Conservation (phyloP, 1,140 invertebrate species). For the Papilio helenus region DNA sequence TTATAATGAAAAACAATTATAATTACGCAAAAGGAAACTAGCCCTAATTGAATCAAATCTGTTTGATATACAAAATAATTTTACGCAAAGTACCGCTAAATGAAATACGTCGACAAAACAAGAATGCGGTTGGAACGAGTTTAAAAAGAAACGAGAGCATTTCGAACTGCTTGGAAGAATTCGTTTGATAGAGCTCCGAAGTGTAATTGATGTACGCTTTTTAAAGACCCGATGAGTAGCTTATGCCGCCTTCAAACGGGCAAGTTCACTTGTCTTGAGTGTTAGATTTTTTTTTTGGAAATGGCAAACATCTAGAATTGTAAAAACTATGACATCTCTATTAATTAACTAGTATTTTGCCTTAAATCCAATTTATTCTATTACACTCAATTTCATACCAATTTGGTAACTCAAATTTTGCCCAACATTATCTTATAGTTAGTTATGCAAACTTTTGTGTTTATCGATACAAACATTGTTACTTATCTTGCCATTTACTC, state of each 20-base stretch:
- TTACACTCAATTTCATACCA: neutral
- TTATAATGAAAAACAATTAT: neutral
- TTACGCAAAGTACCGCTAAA: slow-evolving; percentile 36
- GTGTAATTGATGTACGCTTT: slow-evolving; percentile 27
- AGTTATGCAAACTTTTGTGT: neutral
- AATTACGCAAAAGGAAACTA: slow-evolving; percentile 24
- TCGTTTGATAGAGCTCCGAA: slow-evolving; percentile 13
- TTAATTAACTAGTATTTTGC: neutral
- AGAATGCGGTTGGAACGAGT: slow-evolving; percentile 35
- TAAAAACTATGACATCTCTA: too few relatives aligned
- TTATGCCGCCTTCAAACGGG: neutral
- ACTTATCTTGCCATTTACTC: neutral
- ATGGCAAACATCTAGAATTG: too few relatives aligned
- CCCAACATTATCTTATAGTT: neutral
- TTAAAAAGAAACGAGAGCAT: slow-evolving; percentile 24
- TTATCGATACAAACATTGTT: neutral
- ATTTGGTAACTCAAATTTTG: neutral
- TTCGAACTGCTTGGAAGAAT: slow-evolving; percentile 26
- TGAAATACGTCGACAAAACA: slow-evolving; percentile 18
- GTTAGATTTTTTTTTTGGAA: neutral
- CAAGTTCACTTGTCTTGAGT: neutral
- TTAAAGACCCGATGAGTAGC: slow-evolving; percentile 4
- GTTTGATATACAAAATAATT: neutral
- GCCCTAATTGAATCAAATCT: neutral
- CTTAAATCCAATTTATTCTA: neutral